Base-by-base conservation (phyloP, 2,888 invertebrate species). In the Brachylomia viminalis region DNA sequence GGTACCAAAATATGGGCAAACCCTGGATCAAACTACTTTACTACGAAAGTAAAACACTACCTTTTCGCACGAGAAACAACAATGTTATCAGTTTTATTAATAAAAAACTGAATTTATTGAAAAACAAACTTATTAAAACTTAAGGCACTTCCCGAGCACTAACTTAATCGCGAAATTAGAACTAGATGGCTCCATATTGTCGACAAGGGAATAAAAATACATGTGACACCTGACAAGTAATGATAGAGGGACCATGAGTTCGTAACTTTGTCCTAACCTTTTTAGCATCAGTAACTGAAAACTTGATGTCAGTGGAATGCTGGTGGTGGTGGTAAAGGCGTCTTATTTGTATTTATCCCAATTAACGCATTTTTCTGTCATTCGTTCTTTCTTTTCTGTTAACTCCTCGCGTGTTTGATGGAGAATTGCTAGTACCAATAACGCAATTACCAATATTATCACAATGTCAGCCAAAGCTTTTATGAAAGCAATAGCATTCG, bases 121-220 rank as follows among this genome's bases (percentile, higher is more conserved):
- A 74, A n/a, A 47, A 2, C 5, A 38, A 27, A 27, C 30, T 33
- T 78, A 49, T 33, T 15, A 0, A 33, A 33, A 42, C 23, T 15
- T 62, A 2, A n/a, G 38, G 3, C 42, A 27, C 15, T 27, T 49
- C 3, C 17, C 72, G 49, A 73, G 20, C 23, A 47, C 61, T 15
- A 20, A 85, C 78, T 85, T 73, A 5, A 38, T 3, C 33, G 6
- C 38, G 38, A 78, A 85, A 67, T 85, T 56, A 74, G 62, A 5
- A 42, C 49, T 83, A 83, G 83, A 73, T 73, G 52, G 20, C 17
- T 61, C 30, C 56, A 52, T 13, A 72, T 70, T 54, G 82, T 38
- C 33, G 30, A 17, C 83, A 54, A 13, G 72, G 82, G 86, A 85
- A 61, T 82, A 33, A 54, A 77, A 77, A 61, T 67, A 17, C 72